phyloP scores from a whole-genome alignment of 2,888 invertebrate species.

The Diadegma fenestrale region DNA sequence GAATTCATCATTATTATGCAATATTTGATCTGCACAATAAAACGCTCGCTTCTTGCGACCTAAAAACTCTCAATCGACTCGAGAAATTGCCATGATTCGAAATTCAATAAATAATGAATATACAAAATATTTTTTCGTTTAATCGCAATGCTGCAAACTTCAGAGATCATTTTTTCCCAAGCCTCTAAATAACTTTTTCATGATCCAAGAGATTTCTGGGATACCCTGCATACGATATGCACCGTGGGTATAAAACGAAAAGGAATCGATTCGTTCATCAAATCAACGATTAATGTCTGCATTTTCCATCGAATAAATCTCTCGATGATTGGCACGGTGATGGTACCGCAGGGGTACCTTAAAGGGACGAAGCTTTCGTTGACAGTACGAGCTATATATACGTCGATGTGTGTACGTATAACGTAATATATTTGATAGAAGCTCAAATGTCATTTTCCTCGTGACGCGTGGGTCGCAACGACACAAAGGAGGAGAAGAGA shows the following conservation, averaged over 20 bases:
- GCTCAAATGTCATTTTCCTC: constrained; percentile 45
- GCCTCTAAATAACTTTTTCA: not conserved
- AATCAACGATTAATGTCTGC: constrained; percentile 24
- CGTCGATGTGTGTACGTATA: not conserved
- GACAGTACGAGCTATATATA: constrained; percentile 16
- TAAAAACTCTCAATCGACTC: too few relatives aligned
- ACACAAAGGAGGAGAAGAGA: not conserved
- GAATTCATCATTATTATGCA: too few relatives aligned
- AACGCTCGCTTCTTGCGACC: too few relatives aligned
- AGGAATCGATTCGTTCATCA: not conserved
- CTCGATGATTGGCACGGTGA: constrained; percentile 12
- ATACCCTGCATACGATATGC: not conserved
- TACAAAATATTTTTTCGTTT: too few relatives aligned
- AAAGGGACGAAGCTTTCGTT: constrained; percentile 29
- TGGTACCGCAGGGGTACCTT: constrained; percentile 11
- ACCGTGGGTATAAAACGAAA: not conserved
- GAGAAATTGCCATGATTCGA: too few relatives aligned
- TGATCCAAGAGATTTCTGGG: not conserved
- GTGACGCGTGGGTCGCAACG: constrained; percentile 26
- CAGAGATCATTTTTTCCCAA: too few relatives aligned
- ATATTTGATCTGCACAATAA: too few relatives aligned
- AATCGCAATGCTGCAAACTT: too few relatives aligned
- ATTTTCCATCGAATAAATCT: constrained; percentile 10
- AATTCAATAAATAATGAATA: too few relatives aligned
- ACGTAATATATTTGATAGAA: constrained; percentile 8